Evolutionary conservation across 2,797 vertebrate species (phyloP).

Genomic region (Mormyrus proboscirostris): DNA sequence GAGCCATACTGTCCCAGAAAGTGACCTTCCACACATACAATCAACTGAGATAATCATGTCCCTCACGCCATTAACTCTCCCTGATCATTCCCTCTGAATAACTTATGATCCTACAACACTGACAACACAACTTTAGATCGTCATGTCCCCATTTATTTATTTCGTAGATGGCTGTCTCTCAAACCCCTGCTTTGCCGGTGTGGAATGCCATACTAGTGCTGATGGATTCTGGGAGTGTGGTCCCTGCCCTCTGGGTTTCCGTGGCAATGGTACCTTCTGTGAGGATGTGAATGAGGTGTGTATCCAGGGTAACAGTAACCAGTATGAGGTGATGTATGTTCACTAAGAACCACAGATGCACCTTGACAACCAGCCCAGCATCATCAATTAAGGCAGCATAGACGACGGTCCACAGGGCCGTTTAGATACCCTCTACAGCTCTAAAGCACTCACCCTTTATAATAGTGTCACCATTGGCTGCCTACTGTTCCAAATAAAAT

Average conservation of each 20-base stretch:
- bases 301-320: neutral
- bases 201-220: conserved; percentile 68
- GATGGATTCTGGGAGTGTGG: conserved; percentile 91
- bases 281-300: conserved; percentile 90
- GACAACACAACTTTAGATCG: neutral
- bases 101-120: neutral
- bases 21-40: neutral
- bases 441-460: neutral
- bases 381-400: neutral
- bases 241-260: conserved; percentile 74
- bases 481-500: neutral
- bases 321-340: neutral
- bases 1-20: neutral
- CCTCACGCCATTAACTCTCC: neutral
- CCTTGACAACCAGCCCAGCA: neutral
- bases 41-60: neutral
- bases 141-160: neutral
- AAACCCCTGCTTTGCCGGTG: conserved; percentile 85
- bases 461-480: neutral
- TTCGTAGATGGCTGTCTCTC: conserved; percentile 79
- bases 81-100: neutral
- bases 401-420: neutral
- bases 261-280: conserved; percentile 84
- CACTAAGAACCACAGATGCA: neutral
- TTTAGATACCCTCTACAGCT: neutral